Evolutionary conservation across 2,797 vertebrate genomes (phyloP), one percentile per base, ranked within the genome.

Genomic region (Halcyon badia): DNA sequence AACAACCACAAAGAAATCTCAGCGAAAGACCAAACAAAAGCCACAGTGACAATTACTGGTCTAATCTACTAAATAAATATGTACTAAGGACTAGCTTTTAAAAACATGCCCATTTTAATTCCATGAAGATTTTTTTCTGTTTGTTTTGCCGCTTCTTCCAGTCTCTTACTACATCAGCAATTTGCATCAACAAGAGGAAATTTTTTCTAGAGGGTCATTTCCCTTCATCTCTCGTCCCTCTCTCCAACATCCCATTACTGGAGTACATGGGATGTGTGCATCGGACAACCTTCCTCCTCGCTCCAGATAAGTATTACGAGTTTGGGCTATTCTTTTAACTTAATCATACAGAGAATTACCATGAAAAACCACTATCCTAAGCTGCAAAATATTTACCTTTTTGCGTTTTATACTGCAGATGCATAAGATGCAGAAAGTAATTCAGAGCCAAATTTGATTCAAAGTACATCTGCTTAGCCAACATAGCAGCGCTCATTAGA

Each of bases 11-110:
- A 48, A 88, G 35, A 35, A 75, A 71, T 19, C 71, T 66, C 72
- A 89, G 56, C 41, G 49, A 87, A 64, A 76, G 58, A 46, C 54
- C 71, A 72, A 90, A 80, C 41, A 69, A 73, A 86, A 92, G 30
- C 30, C 86, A 62, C 71, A 33, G 37, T 49, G 66, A 62, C 61
- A 71, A 79, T 30, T n/a, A 51, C 68, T 31, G n/a, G 6, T 56
- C 46, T 39, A 46, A 90, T 61, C 72, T 76, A 54, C 17, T 39
- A 79, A 51, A 37, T 68, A 80, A 86, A 80, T 57, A 86, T 1
- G 19, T 44, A 44, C 16, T 10, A 15, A 89, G 30, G 31, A 26
- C 31, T 13, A 26, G 41, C 35, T 83, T 62, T 76, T 54, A 31
- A 85, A 82, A 66, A 25, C 37, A 37, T 6, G 28, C 35, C 69